phyloP scores from a whole-genome alignment of 1,140 invertebrate genomes.

The Panulirus ornatus region DNA sequence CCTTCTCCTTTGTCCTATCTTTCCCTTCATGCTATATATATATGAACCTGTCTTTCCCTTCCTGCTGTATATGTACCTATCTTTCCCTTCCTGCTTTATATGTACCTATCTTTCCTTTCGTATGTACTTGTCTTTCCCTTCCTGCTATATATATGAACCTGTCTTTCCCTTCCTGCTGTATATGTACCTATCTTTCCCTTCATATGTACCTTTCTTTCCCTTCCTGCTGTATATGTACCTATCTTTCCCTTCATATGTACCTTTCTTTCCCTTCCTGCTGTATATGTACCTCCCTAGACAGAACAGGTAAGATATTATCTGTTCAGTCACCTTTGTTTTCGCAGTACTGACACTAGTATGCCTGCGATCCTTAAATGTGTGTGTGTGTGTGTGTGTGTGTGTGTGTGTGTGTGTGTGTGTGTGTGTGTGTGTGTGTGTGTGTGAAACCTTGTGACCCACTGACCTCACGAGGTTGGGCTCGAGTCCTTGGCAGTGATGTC shows the following conservation, averaged over 20 bases:
- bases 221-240: neutral
- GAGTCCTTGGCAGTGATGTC: no score
- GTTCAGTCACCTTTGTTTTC: no score
- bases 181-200: neutral
- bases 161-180: neutral
- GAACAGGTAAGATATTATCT: no score
- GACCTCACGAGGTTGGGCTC: no score
- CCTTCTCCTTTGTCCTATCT: neutral
- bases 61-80: neutral
- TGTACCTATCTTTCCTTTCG: neutral
- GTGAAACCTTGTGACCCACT: no score
- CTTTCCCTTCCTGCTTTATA: neutral
- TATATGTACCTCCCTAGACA: neutral
- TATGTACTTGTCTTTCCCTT: neutral
- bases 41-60: neutral
- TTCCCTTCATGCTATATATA: no score
- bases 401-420: neutral
- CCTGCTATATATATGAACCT: neutral
- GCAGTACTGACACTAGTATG: neutral
- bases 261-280: neutral
- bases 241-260: neutral
- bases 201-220: neutral
- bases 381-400: neutral
- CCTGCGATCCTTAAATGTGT: neutral
- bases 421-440: slow-evolving; percentile 23